phyloP scores from a whole-genome alignment of 2,113 vertebrate genomes.

The Anthoscopus minutus region DNA sequence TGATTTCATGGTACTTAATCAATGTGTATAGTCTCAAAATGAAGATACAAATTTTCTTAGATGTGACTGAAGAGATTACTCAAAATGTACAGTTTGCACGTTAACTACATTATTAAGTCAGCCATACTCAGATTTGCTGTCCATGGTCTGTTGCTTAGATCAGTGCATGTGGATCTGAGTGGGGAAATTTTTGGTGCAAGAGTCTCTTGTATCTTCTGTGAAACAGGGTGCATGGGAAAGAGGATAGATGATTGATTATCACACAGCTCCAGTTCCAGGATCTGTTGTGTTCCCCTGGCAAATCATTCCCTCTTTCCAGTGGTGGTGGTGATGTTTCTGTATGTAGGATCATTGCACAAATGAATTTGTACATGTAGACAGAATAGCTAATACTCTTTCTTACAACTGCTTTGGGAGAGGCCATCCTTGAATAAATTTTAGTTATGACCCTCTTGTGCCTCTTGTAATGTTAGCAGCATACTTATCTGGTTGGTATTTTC shows the following conservation, averaged over 20 bases:
- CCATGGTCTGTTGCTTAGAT: neutral
- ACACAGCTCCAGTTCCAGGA: neutral
- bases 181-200: neutral
- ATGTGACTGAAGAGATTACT: neutral
- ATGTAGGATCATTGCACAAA: neutral
- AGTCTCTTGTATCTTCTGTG: neutral
- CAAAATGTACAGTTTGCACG: neutral
- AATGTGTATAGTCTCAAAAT: neutral
- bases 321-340: neutral
- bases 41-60: neutral
- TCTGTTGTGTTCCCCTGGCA: neutral
- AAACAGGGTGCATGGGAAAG: neutral
- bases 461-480: neutral
- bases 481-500: neutral
- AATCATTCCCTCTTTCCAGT: neutral
- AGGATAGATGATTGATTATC: neutral
- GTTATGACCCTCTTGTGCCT: neutral
- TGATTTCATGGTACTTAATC: neutral
- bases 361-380: neutral
- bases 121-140: neutral
- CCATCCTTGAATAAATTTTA: neutral
- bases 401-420: neutral
- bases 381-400: neutral
- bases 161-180: neutral
- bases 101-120: neutral